Conservation (phyloP, 1,140 invertebrate genomes). For the Mylabris phalerata region DNA sequence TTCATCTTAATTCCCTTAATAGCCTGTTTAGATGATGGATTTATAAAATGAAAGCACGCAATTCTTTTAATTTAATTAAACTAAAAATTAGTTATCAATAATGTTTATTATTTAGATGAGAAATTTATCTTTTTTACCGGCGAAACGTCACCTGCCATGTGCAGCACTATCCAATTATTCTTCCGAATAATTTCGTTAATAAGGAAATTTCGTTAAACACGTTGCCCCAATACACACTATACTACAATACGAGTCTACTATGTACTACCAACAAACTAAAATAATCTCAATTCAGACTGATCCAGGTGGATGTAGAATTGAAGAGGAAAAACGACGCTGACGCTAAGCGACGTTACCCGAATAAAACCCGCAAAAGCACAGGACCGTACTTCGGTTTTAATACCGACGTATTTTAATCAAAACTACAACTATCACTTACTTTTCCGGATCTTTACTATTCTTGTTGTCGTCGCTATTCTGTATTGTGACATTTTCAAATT, state of each 20-base stretch:
- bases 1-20: too few relatives aligned
- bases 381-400: not conserved
- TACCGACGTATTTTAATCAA: too few relatives aligned
- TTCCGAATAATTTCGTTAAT: too few relatives aligned
- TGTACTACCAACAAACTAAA: not conserved
- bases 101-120: too few relatives aligned
- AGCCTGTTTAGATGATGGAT: too few relatives aligned
- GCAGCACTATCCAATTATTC: not conserved
- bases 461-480: conserved; percentile 12
- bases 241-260: not conserved
- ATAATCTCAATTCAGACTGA: too few relatives aligned
- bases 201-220: too few relatives aligned
- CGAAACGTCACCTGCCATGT: conserved; percentile 10
- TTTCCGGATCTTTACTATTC: conserved; percentile 22
- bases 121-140: not conserved
- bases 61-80: too few relatives aligned
- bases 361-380: not conserved
- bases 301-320: conserved; percentile 7
- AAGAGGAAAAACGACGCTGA: not conserved
- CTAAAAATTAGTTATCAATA: too few relatives aligned
- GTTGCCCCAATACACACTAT: not conserved
- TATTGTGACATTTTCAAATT: conserved; percentile 23
- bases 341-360: not conserved
- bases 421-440: conserved; percentile 6
- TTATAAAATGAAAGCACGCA: too few relatives aligned